Evolutionary conservation across 2,113 vertebrate species (phyloP).

Genomic region (Vulpes vulpes): DNA sequence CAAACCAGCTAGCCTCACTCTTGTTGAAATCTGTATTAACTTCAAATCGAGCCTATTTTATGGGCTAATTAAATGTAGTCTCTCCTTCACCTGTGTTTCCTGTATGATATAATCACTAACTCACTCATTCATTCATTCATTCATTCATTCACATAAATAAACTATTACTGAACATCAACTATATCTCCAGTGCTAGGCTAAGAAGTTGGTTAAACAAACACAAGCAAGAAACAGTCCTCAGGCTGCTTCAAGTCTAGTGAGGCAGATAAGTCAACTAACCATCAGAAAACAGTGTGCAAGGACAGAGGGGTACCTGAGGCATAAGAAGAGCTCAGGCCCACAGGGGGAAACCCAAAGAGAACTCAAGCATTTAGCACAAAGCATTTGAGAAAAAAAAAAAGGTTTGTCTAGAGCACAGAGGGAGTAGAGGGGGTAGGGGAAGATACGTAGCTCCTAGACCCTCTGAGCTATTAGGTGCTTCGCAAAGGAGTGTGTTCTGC

Average conservation of each 20-base stretch:
- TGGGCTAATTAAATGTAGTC: not conserved
- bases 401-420: not conserved
- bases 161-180: not conserved
- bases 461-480: not conserved
- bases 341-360: not conserved
- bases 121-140: not conserved
- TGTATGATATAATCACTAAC: not conserved
- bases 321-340: not conserved
- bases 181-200: not conserved
- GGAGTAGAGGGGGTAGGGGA: not conserved
- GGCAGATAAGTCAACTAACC: not conserved
- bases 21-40: not conserved
- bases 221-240: slow-evolving; percentile 7
- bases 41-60: not conserved
- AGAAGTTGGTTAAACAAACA: not conserved
- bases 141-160: not conserved
- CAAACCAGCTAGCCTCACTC: not conserved
- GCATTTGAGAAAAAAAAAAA: not conserved
- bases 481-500: not conserved
- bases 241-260: not conserved
- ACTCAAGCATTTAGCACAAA: not conserved
- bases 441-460: not conserved
- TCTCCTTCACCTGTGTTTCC: slow-evolving; percentile 11
- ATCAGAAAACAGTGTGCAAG: not conserved
- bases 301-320: not conserved